Base-by-base conservation (phyloP, 2,113 vertebrate species). In the Phyllostomus hastatus region DNA sequence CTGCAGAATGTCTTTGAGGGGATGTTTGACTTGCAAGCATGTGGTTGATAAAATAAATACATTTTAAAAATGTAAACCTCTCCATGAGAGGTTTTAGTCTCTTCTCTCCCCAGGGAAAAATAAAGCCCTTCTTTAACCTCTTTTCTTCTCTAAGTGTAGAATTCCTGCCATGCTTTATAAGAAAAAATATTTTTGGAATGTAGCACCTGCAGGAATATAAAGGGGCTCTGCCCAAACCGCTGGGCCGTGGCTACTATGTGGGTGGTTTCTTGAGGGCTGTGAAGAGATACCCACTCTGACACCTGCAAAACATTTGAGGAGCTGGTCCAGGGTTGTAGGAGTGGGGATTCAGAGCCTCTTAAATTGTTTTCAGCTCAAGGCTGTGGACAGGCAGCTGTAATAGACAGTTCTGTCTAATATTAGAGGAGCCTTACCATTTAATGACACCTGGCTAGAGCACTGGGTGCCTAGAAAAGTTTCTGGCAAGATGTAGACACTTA, bases 141-240 rank as follows among this genome's bases (percentile, higher is more conserved):
- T 87, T 61, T 97, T 96, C 97, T 87, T 92, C 81, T 26, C 79
- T 82, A 72, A 93, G 95, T 98, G 93, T 97, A 92, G 96, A 97
- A 98, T 98, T 98, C 97, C 96, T 98, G 80, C 92, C 97, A 48
- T 97, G 95, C 97, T 98, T 97, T 97, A 1, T 81, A 73, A 97
- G 97, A 95, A 97, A 91, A 98, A 98, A 31, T 97, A 98, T 98
- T 97, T 98, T 96, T 98, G 97, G 98, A 98, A 98, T 98, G 97
- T 97, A 97, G 81, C 97, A 98, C 98, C 98, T 98, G 98, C 54
- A 69, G 96, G 96, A 97, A 96, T 97, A 92, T 79, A 80, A 95
- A 94, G 85, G 91, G 43, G 38, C 2, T 73, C 80, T 96, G 96
- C 97, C 95, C 97, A 79, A 96, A 95, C 69, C 4, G 0, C 38